phyloP scores from a whole-genome alignment of 2,888 invertebrate genomes.

The Tenthredo mesomela region DNA sequence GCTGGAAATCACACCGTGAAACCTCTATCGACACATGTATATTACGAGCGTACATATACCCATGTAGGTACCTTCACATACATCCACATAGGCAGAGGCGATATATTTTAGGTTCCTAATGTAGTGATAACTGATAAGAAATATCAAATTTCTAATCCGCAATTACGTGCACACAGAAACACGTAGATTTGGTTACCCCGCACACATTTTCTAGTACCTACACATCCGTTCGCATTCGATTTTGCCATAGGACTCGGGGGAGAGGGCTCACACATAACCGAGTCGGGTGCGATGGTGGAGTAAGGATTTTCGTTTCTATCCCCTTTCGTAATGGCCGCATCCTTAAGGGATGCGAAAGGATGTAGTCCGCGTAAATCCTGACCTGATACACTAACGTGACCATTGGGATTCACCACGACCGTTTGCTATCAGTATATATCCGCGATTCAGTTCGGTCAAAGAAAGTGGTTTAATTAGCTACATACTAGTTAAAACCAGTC shows the following conservation, averaged over 20 bases:
- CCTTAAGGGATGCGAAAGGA: constrained; percentile 46
- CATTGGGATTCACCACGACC: constrained; percentile 31
- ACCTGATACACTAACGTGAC: constrained; percentile 45
- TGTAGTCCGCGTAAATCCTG: constrained; percentile 39
- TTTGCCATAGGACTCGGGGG: neutral
- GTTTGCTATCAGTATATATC: constrained; percentile 41
- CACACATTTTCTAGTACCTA: neutral
- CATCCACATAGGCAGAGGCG: neutral
- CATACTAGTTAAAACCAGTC: neutral
- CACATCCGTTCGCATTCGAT: neutral
- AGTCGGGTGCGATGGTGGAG: neutral
- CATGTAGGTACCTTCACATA: neutral
- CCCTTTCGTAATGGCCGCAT: constrained; percentile 36
- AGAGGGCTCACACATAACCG: neutral
- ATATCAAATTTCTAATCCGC: neutral
- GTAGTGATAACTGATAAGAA: constrained; percentile 25
- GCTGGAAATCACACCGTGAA: constrained; percentile 36
- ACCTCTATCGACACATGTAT: constrained; percentile 30
- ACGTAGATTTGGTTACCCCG: neutral
- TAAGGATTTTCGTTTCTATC: constrained; percentile 17
- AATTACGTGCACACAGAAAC: neutral
- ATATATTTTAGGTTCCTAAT: neutral
- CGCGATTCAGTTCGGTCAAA: constrained; percentile 6
- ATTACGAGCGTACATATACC: neutral
- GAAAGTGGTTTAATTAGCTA: constrained; percentile 17